Percentiles rank a stretch among this genome's conserved stretches.
Conservation (phyloP, 1,140 invertebrate species). For the Trypoxylus dichotomus region DNA sequence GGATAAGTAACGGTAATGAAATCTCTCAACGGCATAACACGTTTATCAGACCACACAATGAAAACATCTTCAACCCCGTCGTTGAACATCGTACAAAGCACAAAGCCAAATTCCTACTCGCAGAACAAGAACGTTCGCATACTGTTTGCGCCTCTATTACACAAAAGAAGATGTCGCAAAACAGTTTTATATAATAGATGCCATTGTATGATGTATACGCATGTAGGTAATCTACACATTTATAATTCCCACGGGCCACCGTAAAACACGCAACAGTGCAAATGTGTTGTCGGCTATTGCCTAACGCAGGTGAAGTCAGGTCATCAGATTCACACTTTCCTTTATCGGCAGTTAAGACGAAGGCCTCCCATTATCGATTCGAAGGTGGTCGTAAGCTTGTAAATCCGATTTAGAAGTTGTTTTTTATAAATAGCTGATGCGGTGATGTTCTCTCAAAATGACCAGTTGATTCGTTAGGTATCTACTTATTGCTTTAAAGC, state of each 20-base stretch:
- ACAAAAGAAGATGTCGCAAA: constrained; percentile 6
- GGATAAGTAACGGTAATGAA: neutral
- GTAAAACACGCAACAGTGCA: neutral
- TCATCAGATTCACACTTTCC: constrained; percentile 4
- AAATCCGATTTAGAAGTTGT: neutral
- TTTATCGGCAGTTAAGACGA: neutral
- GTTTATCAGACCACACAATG: neutral
- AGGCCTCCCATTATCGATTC: neutral
- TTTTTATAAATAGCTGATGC: neutral
- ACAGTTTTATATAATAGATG: neutral
- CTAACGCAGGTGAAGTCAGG: neutral
- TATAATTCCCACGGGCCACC: neutral
- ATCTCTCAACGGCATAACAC: neutral
- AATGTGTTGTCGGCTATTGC: neutral
- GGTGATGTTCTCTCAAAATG: neutral
- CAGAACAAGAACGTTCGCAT: neutral
- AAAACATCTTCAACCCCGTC: neutral
- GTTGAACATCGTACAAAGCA: neutral
- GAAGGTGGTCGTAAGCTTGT: neutral
- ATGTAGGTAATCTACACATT: neutral
- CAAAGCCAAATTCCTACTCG: neutral
- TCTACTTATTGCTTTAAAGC: neutral
- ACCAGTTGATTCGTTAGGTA: neutral
- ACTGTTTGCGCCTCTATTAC: neutral
- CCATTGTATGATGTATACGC: constrained; percentile 3